phyloP scores from a whole-genome alignment of 2,797 vertebrate species.

The Jordanella pulchra region DNA sequence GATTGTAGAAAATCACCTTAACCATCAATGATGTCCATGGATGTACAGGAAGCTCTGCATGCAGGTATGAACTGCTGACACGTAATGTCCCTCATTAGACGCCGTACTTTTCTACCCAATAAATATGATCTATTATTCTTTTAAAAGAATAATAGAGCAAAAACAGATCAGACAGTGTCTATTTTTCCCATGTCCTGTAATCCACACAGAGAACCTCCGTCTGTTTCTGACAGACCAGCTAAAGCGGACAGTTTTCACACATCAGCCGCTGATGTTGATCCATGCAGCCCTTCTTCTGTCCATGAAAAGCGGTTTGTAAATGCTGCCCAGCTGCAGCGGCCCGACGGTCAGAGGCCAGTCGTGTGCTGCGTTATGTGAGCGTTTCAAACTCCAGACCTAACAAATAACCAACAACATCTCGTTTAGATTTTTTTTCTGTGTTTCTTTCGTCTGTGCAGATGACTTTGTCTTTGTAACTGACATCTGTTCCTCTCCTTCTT shows the following conservation, averaged over 20 bases:
- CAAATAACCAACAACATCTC: constrained; percentile 65
- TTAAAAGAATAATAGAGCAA: too few relatives aligned
- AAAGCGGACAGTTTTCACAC: too few relatives aligned
- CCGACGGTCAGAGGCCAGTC: constrained; percentile 51
- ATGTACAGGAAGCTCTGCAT: too few relatives aligned
- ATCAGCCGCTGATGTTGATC: neutral
- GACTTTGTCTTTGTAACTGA: constrained; percentile 77
- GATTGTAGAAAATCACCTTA: neutral
- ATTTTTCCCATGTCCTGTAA: too few relatives aligned
- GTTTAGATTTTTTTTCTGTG: constrained; percentile 25
- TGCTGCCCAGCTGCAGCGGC: neutral
- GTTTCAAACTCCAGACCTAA: constrained; percentile 50
- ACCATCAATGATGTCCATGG: neutral
- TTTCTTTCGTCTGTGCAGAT: constrained; percentile 62
- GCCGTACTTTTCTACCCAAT: neutral
- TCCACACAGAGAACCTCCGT: too few relatives aligned
- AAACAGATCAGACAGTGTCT: too few relatives aligned
- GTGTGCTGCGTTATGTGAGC: constrained; percentile 20
- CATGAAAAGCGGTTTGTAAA: neutral
- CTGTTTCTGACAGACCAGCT: too few relatives aligned
- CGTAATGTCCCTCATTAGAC: neutral
- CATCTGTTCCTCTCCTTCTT: constrained; percentile 67
- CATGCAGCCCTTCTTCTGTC: neutral
- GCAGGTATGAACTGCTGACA: neutral
- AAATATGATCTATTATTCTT: too few relatives aligned